Percentiles rank a stretch among this genome's conserved stretches.
Evolutionary conservation across 2,797 vertebrate genomes (phyloP).

Genomic region (Holocentrus rufus): DNA sequence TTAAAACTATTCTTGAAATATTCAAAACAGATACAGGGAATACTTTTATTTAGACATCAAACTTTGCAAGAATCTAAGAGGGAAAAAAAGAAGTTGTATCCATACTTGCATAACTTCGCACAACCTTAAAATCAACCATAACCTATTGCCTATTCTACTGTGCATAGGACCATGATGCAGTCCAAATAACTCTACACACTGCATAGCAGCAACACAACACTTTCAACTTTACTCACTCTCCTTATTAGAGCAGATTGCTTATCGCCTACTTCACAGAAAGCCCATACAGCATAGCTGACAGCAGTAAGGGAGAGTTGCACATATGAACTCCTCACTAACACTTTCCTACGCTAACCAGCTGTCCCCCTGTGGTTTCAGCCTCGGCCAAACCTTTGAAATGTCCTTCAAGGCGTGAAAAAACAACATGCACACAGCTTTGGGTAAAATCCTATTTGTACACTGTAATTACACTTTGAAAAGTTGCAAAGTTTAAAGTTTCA

Average conservation of each 20-base stretch:
- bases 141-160: constrained; percentile 38
- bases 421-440: constrained; percentile 78
- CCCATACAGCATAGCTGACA: constrained; percentile 74
- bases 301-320: constrained; percentile 72
- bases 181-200: constrained; percentile 58
- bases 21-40: constrained; percentile 20
- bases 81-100: constrained; percentile 31
- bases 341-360: constrained; percentile 79
- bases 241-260: constrained; percentile 79
- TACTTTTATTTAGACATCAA: not conserved
- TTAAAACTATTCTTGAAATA: constrained; percentile 20
- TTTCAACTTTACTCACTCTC: constrained; percentile 74
- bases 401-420: constrained; percentile 80
- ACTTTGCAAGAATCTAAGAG: not conserved
- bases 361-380: constrained; percentile 80
- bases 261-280: constrained; percentile 74
- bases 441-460: constrained; percentile 82
- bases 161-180: constrained; percentile 28
- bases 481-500: constrained; percentile 80
- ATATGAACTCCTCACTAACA: constrained; percentile 77
- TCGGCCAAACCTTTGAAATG: constrained; percentile 81
- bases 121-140: constrained; percentile 32
- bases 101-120: constrained; percentile 26
- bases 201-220: constrained; percentile 64
- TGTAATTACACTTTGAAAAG: constrained; percentile 81